These are phyloP conservation scores for Pangasius sanitwongsei DNA, from an alignment of 2,797 vertebrate genomes.

Conservation along the genomic window DNA sequence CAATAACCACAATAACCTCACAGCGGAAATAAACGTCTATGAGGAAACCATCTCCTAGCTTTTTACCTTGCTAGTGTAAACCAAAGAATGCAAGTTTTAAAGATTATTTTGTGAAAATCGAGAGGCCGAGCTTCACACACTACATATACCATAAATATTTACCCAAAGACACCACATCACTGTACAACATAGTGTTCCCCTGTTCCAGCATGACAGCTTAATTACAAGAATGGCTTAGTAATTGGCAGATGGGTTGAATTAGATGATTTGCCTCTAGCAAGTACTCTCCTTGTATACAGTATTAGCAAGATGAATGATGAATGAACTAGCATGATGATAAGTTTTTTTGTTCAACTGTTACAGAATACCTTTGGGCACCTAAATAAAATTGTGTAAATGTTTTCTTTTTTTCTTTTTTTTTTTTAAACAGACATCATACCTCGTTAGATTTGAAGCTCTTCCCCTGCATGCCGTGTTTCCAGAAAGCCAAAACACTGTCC, in stretches of 20 bases:
- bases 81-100: neutral
- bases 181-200: too few relatives aligned
- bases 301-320: neutral
- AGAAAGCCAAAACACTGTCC: conserved; percentile 97
- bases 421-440: conserved; percentile 68
- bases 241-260: neutral
- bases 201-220: neutral
- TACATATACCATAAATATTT: neutral
- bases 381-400: neutral
- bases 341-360: neutral
- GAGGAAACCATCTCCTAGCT: neutral
- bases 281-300: neutral
- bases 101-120: neutral
- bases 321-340: neutral
- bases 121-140: neutral
- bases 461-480: conserved; percentile 99
- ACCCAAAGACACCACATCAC: neutral
- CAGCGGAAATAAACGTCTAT: neutral
- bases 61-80: neutral
- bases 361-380: too few relatives aligned
- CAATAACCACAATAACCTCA: neutral
- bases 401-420: neutral
- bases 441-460: conserved; percentile 99
- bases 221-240: neutral
- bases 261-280: neutral